Conservation (phyloP, 2,113 vertebrate species). For the Telmatochromis sp. region DNA sequence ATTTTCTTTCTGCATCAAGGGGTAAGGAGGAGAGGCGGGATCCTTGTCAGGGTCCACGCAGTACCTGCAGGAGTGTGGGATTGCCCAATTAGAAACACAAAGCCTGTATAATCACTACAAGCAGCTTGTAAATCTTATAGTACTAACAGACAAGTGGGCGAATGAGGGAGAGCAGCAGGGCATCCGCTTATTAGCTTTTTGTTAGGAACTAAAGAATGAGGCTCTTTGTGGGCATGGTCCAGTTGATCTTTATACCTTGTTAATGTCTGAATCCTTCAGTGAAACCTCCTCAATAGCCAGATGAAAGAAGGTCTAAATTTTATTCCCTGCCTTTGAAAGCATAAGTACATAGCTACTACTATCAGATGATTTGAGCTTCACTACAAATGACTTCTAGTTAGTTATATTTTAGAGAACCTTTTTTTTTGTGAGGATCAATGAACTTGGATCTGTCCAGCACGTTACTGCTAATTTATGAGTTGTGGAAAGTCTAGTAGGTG, state of each 20-base stretch:
- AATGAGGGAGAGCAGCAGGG: not conserved
- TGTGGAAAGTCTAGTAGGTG: not conserved
- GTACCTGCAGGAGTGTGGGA: not conserved
- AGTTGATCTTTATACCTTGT: not conserved
- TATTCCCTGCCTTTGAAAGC: not conserved
- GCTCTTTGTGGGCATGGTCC: not conserved
- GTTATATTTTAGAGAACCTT: not conserved
- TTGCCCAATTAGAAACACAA: slow-evolving; percentile 26
- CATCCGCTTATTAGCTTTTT: not conserved
- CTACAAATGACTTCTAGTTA: not conserved
- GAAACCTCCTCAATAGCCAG: not conserved
- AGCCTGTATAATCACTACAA: not conserved
- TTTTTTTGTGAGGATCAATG: not conserved
- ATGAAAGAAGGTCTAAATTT: not conserved
- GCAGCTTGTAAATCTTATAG: slow-evolving; percentile 3
- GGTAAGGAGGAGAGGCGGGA: not conserved
- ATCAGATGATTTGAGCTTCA: not conserved
- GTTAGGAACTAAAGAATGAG: not conserved
- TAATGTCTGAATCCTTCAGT: not conserved
- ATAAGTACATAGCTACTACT: not conserved
- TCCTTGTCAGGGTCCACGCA: not conserved
- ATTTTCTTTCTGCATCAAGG: not conserved
- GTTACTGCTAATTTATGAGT: not conserved
- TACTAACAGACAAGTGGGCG: not conserved
- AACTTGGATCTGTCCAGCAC: not conserved